phyloP scores from a whole-genome alignment of 2,888 invertebrate genomes.

The Caenorhabditis macrosperma region DNA sequence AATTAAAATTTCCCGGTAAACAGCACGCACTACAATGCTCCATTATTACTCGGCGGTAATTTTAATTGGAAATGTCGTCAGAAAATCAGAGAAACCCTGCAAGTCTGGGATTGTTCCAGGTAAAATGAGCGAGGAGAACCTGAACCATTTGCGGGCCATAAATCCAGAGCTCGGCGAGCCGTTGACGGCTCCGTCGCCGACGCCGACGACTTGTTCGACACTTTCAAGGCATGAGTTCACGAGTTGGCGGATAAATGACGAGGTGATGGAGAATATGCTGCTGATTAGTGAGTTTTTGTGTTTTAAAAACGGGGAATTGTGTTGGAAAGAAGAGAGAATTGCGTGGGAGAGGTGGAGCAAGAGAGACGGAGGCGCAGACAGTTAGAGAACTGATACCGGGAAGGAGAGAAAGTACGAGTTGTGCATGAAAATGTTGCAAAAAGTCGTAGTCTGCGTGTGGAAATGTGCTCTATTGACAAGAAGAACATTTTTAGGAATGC shows the following conservation, averaged over 20 bases:
- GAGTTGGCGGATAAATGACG: slow-evolving; percentile 48
- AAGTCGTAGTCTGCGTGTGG: too few relatives aligned
- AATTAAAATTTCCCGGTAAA: too few relatives aligned
- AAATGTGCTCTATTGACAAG: background rate
- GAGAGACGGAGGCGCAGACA: background rate
- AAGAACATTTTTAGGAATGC: too few relatives aligned
- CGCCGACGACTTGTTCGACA: slow-evolving; percentile 29
- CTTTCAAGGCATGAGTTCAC: slow-evolving; percentile 44
- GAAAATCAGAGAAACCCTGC: too few relatives aligned
- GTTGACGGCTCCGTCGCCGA: slow-evolving; percentile 16
- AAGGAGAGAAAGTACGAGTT: too few relatives aligned
- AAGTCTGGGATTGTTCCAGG: too few relatives aligned
- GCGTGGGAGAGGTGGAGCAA: too few relatives aligned
- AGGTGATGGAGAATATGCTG: slow-evolving; percentile 57
- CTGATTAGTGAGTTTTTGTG: slow-evolving; percentile 49
- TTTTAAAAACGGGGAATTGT: background rate
- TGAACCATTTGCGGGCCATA: slow-evolving; percentile 13
- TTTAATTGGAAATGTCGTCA: too few relatives aligned
- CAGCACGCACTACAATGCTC: too few relatives aligned
- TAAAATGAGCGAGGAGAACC: slow-evolving; percentile 29
- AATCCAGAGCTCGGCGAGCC: slow-evolving; percentile 1
- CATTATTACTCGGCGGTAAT: too few relatives aligned
- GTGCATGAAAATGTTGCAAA: too few relatives aligned
- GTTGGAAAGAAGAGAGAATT: background rate
- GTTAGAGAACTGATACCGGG: too few relatives aligned